Evolutionary conservation across 2,888 invertebrate species (phyloP).

Genomic region (Macrosoma leucophasiata): DNA sequence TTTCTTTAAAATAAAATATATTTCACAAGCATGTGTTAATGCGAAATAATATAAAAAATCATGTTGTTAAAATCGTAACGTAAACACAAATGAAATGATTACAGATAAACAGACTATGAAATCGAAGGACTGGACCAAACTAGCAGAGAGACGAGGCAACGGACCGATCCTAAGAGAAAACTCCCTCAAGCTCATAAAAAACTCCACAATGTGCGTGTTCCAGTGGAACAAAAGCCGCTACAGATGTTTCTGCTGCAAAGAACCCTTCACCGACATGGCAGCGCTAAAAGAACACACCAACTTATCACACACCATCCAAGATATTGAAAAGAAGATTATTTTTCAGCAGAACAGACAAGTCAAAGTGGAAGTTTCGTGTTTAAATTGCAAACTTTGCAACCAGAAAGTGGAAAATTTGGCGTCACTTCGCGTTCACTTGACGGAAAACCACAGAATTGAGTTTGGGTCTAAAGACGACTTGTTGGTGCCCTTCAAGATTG

Average conservation of each 20-base stretch:
- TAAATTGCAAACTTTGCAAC: conserved; percentile 49
- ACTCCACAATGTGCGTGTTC: conserved; percentile 54
- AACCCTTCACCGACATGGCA: conserved; percentile 46
- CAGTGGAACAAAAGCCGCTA: conserved; percentile 62
- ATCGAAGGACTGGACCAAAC: conserved; percentile 35
- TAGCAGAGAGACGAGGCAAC: conserved; percentile 42
- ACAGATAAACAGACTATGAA: no score
- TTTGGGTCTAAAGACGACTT: conserved; percentile 42
- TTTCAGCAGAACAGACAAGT: conserved; percentile 50
- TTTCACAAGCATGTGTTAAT: no score
- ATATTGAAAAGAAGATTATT: conserved; percentile 54
- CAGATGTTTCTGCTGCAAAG: conserved; percentile 57
- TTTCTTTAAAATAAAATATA: no score
- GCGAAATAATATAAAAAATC: no score
- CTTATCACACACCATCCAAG: conserved; percentile 36
- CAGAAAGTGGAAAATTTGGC: conserved; percentile 30
- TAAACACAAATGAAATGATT: no score
- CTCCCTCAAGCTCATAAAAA: conserved; percentile 68
- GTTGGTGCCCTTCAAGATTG: conserved; percentile 54
- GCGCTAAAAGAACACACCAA: conserved; percentile 42
- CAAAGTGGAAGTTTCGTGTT: conserved; percentile 52
- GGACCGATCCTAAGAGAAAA: conserved; percentile 48
- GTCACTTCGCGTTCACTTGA: conserved; percentile 39
- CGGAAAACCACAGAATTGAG: conserved; percentile 32
- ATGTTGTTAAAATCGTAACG: no score